Evolutionary conservation across 2,113 vertebrate species (phyloP).

Genomic region (Vireo altiloquus): DNA sequence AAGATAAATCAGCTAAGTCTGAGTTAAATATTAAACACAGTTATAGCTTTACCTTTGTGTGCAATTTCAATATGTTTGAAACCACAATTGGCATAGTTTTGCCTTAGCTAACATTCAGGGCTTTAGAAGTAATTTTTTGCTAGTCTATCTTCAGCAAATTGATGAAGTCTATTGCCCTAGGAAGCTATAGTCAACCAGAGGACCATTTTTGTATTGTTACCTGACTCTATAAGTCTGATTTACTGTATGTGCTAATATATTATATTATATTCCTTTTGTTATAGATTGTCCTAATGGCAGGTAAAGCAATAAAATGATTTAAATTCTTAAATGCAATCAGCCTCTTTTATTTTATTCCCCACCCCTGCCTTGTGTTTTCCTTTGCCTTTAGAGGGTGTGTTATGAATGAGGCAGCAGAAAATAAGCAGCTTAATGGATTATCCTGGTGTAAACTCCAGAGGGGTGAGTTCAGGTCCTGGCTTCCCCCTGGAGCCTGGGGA

Average conservation of each 20-base stretch:
- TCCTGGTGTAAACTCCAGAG: background rate
- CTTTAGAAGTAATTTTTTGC: slow-evolving; percentile 74
- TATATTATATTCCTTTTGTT: slow-evolving; percentile 89
- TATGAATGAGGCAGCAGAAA: background rate
- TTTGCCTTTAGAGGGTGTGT: background rate
- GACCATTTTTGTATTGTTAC: slow-evolving; percentile 92
- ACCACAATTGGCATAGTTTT: slow-evolving; percentile 78
- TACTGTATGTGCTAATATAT: slow-evolving; percentile 89
- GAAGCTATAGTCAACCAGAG: slow-evolving; percentile 82
- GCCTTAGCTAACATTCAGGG: slow-evolving; percentile 83
- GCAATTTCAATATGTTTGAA: slow-evolving; percentile 71
- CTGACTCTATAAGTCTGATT: slow-evolving; percentile 86
- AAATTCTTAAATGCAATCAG: slow-evolving; percentile 78
- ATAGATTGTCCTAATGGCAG: slow-evolving; percentile 94
- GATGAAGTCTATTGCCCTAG: slow-evolving; percentile 72
- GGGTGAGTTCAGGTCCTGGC: background rate
- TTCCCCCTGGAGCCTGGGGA: background rate
- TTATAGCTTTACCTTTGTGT: slow-evolving; percentile 78
- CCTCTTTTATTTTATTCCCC: background rate
- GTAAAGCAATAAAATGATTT: slow-evolving; percentile 97
- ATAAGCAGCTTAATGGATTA: background rate
- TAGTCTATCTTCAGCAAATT: slow-evolving; percentile 75
- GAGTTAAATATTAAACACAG: slow-evolving; percentile 73
- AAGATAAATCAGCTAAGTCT: slow-evolving; percentile 73
- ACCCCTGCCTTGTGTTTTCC: background rate